Evolutionary conservation across 2,113 vertebrate genomes (phyloP).

Genomic region (Vulpes lagopus): DNA sequence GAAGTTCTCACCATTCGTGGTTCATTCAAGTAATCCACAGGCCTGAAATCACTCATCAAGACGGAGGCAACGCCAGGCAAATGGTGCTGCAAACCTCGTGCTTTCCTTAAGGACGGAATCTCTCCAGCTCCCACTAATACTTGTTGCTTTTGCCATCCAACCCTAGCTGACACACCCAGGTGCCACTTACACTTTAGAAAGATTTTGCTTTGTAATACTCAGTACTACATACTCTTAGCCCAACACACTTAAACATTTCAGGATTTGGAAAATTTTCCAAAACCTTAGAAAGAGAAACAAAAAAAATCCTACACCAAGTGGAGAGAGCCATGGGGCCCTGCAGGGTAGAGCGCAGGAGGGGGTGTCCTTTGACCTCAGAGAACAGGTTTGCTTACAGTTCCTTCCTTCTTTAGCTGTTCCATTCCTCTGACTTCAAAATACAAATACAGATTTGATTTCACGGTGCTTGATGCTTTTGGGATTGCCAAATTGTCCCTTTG

Average conservation of each 20-base stretch:
- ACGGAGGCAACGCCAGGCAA: not conserved
- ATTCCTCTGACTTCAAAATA: conserved; percentile 35
- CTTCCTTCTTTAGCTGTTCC: not conserved
- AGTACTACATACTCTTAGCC: not conserved
- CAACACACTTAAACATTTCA: not conserved
- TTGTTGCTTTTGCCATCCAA: not conserved
- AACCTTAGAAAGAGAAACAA: conserved; percentile 40
- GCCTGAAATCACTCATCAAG: not conserved
- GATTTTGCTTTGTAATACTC: not conserved
- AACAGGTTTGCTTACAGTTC: not conserved
- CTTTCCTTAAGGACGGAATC: not conserved
- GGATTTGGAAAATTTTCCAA: conserved; percentile 7
- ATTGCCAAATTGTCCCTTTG: conserved; percentile 68
- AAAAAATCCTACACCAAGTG: not conserved
- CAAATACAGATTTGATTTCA: conserved; percentile 44
- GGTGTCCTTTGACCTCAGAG: not conserved
- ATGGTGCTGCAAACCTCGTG: not conserved
- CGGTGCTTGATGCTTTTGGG: conserved; percentile 71
- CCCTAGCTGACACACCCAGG: not conserved
- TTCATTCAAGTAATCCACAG: not conserved
- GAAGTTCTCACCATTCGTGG: not conserved
- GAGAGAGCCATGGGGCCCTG: not conserved
- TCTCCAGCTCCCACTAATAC: not conserved
- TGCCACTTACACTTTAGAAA: not conserved
- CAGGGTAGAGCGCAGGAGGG: not conserved